Evolutionary conservation across 2,888 invertebrate genomes (phyloP), one percentile per base, ranked within the genome.

Genomic region (Scrobipalpa atriplicella): DNA sequence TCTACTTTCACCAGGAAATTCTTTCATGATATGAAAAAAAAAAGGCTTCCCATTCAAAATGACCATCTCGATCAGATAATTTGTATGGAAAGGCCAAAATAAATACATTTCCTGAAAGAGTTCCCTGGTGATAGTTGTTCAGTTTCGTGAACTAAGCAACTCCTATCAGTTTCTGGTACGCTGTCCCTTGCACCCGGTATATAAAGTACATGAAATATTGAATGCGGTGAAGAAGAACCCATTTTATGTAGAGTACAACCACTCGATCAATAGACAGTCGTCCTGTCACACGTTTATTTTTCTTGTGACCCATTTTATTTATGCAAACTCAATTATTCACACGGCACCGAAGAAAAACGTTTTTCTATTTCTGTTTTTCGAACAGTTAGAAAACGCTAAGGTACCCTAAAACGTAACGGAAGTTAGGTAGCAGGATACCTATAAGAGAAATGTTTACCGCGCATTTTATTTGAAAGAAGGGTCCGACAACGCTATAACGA

Each of bases 381-480:
- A n/a, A 16, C n/a, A 16, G 16, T 47, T n/a, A 16, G 7, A 47
- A 47, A 47, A 38, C 58, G 29, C 10, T n/a, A 38, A 38, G 56
- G 65, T 68, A 64, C 67, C 71, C 68, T 62, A 69, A 68, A 69
- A 70, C 67, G 70, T 67, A 72, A 65, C 65, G 70, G 64, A 71
- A 69, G 69, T 68, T 68, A 69, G 67, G 62, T 70, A 67, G 68
- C 62, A 60, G 68, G 64, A 67, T 71, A 67, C 69, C 67, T 70
- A 70, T 72, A 73, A 73, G 70, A 73, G 65, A 70, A 72, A 75
- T 74, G 72, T 75, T 72, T 75, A 66, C 68, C 62, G 65, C 67
- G 38, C 67, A 72, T 58, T 69, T 71, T 71, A 71, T 71, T 72
- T 69, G 68, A 67, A 70, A 70, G 62, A 68, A 66, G 41, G 68